Conservation (phyloP, 2,797 vertebrate genomes). For the Hybognathus amarus region DNA sequence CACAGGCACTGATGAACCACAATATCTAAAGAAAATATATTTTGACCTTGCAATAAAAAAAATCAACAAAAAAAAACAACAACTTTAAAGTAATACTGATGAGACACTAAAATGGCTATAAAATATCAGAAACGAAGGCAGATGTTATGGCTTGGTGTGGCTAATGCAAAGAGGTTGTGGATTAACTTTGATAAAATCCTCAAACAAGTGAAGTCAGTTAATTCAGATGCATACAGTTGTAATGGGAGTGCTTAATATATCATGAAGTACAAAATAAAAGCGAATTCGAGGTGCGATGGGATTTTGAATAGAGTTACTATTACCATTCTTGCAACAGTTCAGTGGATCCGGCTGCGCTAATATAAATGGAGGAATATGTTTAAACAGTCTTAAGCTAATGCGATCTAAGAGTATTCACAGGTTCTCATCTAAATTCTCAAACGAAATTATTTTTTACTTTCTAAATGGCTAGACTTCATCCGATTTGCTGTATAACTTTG, state of each 20-base stretch:
- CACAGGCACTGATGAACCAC: slow-evolving; percentile 14
- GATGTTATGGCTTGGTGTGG: slow-evolving; percentile 43
- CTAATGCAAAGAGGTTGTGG: slow-evolving; percentile 43
- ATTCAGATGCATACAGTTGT: neutral
- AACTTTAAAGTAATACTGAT: slow-evolving; percentile 8
- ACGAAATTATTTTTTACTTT: neutral
- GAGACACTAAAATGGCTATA: slow-evolving; percentile 24
- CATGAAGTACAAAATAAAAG: neutral
- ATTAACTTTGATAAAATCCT: slow-evolving; percentile 13
- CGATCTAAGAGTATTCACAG: slow-evolving; percentile 1
- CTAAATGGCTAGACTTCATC: neutral
- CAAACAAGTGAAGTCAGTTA: neutral
- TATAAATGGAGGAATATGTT: neutral
- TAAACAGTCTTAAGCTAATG: neutral
- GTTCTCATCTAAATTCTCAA: neutral
- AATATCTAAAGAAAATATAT: neutral
- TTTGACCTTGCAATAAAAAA: slow-evolving; percentile 4
- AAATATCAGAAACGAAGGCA: slow-evolving; percentile 43
- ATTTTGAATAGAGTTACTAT: neutral
- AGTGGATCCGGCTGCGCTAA: neutral
- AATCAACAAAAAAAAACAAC: too few species aligned
- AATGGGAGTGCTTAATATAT: neutral
- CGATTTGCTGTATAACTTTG: neutral
- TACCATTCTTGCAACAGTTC: neutral
- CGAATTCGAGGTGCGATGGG: neutral